Evolutionary conservation across 2,888 invertebrate species (phyloP).

Genomic region (Nemurella pictetii): DNA sequence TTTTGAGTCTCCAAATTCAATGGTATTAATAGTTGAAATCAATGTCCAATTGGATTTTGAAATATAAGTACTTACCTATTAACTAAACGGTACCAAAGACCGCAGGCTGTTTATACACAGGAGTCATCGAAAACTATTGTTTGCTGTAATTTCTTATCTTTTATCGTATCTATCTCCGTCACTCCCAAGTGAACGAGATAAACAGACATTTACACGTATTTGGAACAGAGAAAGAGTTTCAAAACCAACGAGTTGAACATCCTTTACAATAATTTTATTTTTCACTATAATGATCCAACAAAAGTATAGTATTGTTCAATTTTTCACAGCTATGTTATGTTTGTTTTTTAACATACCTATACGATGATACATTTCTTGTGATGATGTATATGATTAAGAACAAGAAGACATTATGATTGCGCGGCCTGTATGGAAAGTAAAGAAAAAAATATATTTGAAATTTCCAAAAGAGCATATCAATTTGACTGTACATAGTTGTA

Average conservation of each 20-base stretch:
- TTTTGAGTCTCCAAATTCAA: no score
- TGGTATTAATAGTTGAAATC: no score
- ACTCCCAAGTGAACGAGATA: no score
- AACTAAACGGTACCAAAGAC: no score
- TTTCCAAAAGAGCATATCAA: neutral
- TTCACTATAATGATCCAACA: constrained; percentile 5
- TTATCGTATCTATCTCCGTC: no score
- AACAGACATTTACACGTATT: neutral
- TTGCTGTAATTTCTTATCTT: no score
- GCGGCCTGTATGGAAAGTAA: neutral
- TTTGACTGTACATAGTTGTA: neutral
- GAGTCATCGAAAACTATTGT: no score
- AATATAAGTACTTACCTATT: no score
- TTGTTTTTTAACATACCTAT: neutral
- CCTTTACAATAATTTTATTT: neutral
- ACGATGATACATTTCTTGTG: neutral
- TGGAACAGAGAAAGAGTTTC: no score
- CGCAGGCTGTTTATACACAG: no score
- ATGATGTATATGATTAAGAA: neutral
- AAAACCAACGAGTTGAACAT: neutral
- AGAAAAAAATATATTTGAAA: neutral
- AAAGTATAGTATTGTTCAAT: neutral
- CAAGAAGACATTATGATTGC: neutral
- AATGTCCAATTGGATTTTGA: no score
- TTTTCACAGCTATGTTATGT: neutral